A percentile compares a stretch with the other conserved stretches of the same genome.
phyloP scores from a whole-genome alignment of 2,113 vertebrate species.

The Cottus gobio region DNA sequence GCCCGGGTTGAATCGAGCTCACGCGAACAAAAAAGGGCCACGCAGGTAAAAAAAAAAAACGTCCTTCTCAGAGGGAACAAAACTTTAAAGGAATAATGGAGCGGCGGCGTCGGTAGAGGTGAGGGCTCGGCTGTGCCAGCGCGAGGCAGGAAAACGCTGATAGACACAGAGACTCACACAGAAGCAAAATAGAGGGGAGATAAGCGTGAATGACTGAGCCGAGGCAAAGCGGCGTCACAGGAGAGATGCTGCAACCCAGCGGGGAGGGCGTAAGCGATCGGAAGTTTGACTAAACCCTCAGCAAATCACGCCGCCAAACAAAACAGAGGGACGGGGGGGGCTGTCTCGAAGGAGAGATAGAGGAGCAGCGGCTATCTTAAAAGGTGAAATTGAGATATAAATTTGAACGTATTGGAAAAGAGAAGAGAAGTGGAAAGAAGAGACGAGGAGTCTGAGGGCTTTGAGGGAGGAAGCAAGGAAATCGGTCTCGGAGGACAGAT shows the following conservation, averaged over 20 bases:
- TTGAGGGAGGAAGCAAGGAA: conserved; percentile 26
- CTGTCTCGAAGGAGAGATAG: conserved; percentile 9
- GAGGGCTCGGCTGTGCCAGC: conserved; percentile 20
- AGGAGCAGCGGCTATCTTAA: conserved; percentile 27
- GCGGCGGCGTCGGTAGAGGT: background rate
- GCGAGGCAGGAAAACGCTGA: conserved; percentile 25
- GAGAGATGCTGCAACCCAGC: conserved; percentile 11
- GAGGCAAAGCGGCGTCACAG: background rate
- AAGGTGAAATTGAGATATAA: conserved; percentile 37
- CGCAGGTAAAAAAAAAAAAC: background rate
- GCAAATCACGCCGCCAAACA: conserved; percentile 37
- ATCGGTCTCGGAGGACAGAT: conserved; percentile 50
- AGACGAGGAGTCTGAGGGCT: conserved; percentile 18
- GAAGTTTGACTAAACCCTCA: conserved; percentile 44
- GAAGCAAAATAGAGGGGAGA: conserved; percentile 24
- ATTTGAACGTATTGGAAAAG: conserved; percentile 2
- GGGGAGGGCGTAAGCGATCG: background rate
- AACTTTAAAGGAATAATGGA: conserved; percentile 30
- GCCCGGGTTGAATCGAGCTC: background rate
- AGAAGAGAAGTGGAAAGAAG: conserved; percentile 18
- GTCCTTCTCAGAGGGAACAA: background rate
- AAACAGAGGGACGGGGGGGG: conserved; percentile 11
- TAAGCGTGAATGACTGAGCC: conserved; percentile 24
- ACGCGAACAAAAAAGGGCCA: background rate
- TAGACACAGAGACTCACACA: background rate